Percentiles rank a stretch among this genome's conserved stretches.
phyloP scores from a whole-genome alignment of 2,797 vertebrate species.

The Odontamblyopus rebecca region DNA sequence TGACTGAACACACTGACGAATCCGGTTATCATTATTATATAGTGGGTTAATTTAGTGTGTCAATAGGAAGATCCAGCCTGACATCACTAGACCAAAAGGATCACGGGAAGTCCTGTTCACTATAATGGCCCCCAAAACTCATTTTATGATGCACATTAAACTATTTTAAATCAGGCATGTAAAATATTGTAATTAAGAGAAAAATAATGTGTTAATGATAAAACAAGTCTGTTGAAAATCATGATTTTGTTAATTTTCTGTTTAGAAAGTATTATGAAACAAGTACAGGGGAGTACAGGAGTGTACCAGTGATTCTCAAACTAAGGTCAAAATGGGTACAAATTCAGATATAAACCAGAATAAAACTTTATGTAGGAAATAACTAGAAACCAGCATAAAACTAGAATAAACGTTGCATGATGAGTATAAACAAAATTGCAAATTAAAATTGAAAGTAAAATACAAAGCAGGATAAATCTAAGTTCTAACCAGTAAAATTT shows the following conservation, averaged over 20 bases:
- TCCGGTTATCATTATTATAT: conserved; percentile 11
- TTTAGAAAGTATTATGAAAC: conserved; percentile 45
- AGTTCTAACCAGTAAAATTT: not conserved
- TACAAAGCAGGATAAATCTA: conserved; percentile 1
- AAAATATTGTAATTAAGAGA: conserved; percentile 79
- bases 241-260: conserved; percentile 51
- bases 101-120: conserved; percentile 39
- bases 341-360: not conserved
- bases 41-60: conserved; percentile 13
- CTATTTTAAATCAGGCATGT: conserved; percentile 72
- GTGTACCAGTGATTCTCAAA: conserved; percentile 36
- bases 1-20: conserved; percentile 74
- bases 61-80: conserved; percentile 32
- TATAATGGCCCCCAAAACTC: conserved; percentile 26
- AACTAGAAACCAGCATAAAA: not conserved
- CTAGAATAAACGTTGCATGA: not conserved
- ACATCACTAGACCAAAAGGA: conserved; percentile 39
- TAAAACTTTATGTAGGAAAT: not conserved
- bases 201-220: conserved; percentile 47
- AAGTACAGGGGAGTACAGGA: conserved; percentile 34
- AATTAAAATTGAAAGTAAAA: conserved; percentile 6
- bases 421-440: not conserved
- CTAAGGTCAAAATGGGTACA: not conserved
- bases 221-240: conserved; percentile 50
- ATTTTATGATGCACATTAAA: conserved; percentile 46